phyloP scores from a whole-genome alignment of 2,888 invertebrate genomes.

The Xanthostigma xanthostigma region DNA sequence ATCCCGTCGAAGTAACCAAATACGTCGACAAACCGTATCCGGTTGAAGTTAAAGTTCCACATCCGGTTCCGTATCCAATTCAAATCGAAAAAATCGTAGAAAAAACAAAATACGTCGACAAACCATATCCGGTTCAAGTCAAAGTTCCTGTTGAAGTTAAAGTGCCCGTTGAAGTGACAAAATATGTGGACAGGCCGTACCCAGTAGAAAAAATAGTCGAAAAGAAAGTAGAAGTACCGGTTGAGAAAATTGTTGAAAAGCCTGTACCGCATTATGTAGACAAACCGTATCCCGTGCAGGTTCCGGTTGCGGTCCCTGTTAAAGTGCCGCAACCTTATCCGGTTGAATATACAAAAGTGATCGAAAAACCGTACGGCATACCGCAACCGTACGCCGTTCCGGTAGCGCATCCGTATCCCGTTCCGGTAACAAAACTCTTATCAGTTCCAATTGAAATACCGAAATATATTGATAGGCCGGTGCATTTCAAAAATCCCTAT shows the following conservation, averaged over 20 bases:
- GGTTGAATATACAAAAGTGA: conserved; percentile 13
- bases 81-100: conserved; percentile 37
- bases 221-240: conserved; percentile 40
- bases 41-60: conserved; percentile 30
- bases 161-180: conserved; percentile 15
- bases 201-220: conserved; percentile 42
- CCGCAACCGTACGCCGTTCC: conserved; percentile 16
- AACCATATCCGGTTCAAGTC: conserved; percentile 32
- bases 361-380: conserved; percentile 12
- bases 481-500: conserved; percentile 17
- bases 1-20: conserved; percentile 34
- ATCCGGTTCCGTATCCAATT: conserved; percentile 28
- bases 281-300: conserved; percentile 21
- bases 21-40: conserved; percentile 31
- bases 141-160: conserved; percentile 13
- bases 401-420: conserved; percentile 18
- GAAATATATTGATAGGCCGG: conserved; percentile 13
- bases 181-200: conserved; percentile 34
- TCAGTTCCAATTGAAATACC: conserved; percentile 14
- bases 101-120: conserved; percentile 27
- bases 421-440: conserved; percentile 10
- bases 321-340: conserved; percentile 15
- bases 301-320: conserved; percentile 25
- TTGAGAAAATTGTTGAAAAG: conserved; percentile 32
- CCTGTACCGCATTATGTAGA: conserved; percentile 26